Evolutionary conservation across 92 coral and sea anemone species (phyloP).

Genomic region (Palythoa caribaeorum): DNA sequence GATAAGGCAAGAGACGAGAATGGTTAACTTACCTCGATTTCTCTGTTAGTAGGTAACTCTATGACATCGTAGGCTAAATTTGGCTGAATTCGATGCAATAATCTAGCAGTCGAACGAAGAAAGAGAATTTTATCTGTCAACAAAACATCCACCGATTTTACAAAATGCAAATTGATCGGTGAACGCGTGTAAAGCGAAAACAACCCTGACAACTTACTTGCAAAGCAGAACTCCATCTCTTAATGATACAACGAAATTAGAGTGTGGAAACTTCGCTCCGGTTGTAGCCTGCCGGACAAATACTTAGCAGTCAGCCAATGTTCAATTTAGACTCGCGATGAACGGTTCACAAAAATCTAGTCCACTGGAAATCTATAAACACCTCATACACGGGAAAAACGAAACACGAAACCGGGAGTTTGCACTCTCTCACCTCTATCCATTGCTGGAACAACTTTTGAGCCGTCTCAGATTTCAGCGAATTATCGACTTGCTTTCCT

Average conservation of each 20-base stretch:
- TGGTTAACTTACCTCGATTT: constrained; percentile 33
- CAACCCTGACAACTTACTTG: constrained; percentile 22
- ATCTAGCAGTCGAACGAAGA: not conserved
- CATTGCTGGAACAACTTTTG: constrained; percentile 80
- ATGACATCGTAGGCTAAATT: constrained; percentile 46
- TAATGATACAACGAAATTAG: constrained; percentile 42
- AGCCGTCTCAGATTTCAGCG: constrained; percentile 80
- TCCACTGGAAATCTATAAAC: constrained; percentile 16
- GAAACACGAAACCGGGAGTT: constrained; percentile 70
- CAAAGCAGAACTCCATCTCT: constrained; percentile 52
- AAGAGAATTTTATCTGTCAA: constrained; percentile 1
- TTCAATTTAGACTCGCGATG: not conserved
- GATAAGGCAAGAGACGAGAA: constrained; percentile 2
- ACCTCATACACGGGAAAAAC: constrained; percentile 1
- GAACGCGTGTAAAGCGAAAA: not conserved
- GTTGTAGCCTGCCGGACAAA: constrained; percentile 28
- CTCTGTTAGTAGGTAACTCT: constrained; percentile 34
- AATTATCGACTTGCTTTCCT: constrained; percentile 17
- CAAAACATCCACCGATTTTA: not conserved
- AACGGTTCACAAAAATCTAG: not conserved
- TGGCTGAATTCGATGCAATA: constrained; percentile 41
- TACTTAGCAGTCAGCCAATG: constrained; percentile 2
- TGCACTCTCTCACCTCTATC: constrained; percentile 78
- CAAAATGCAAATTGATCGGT: not conserved
- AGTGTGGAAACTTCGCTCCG: constrained; percentile 30